Base-by-base conservation (phyloP, 2,888 invertebrate genomes). In the Tiphia femorata region DNA sequence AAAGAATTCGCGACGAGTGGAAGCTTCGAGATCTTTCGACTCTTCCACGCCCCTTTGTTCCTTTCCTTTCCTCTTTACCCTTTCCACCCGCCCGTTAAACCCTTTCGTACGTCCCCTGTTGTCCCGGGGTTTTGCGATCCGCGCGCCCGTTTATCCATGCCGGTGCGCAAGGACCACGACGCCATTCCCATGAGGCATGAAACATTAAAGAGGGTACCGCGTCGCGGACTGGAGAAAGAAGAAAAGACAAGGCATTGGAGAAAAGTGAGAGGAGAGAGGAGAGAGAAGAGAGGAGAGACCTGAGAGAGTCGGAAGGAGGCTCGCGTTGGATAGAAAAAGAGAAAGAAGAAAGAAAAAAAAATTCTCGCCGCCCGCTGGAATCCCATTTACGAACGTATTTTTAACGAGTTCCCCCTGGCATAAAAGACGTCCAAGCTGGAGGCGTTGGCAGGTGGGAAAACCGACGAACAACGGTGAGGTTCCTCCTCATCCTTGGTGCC, bases 161-260 rank as follows among this genome's bases (percentile, higher is more conserved):
- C 42, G 8, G 33, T 49, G 49, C 57, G 41, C 48, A n/a, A n/a
- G n/a, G n/a, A 51, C 63, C 55, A 54, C 74, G 63, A 70, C 52
- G 58, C 64, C 55, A 62, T 73, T 74, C 67, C 68, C 73, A 67
- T 64, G 59, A 64, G 64, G 66, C 64, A 67, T 72, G 74, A 73
- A 70, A 73, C 61, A 70, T 73, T 73, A 70, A 74, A 74, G 64
- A 64, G 64, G 59, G 57, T 55, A 50, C 52, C 38, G 35, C 29
- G 35, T 7, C 8, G 8, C 27, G 42, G 21, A 19, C 17, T 14
- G 14, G 23, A 33, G 10, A 16, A n/a, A 21, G 6, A 1, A 20
- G n/a, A 19, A 30, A 30, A 40, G 12, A 43, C 16, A 27, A 20
- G 29, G 38, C 6, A 20, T 40, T 30, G 41, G 38, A 12, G 37